Conservation (phyloP, 2,113 vertebrate genomes). For the Brachyhypopomus occidentalis region DNA sequence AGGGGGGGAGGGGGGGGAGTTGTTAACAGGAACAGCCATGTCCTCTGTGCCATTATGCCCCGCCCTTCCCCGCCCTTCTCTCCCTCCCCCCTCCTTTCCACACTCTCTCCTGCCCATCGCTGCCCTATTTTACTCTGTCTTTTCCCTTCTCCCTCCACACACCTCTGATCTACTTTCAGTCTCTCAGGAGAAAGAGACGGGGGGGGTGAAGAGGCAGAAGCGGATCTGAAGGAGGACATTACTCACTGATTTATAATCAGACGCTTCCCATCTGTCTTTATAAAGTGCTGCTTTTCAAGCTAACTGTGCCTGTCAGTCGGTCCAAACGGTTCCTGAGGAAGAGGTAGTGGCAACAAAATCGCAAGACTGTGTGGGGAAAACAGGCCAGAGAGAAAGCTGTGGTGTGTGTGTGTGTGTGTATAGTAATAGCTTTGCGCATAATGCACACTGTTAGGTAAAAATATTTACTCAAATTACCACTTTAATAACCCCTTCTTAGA, state of each 20-base stretch:
- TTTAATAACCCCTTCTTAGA: not conserved
- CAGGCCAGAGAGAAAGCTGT: not conserved
- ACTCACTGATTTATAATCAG: not conserved
- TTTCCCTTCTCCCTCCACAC: constrained; percentile 20
- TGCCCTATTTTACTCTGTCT: constrained; percentile 39
- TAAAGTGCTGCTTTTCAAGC: not conserved
- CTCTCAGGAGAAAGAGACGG: not conserved
- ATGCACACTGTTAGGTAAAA: not conserved
- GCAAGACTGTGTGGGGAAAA: not conserved
- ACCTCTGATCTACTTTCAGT: constrained; percentile 43
- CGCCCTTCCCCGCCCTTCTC: not conserved
- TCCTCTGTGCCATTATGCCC: not conserved
- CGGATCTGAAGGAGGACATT: constrained; percentile 17
- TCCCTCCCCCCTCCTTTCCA: constrained; percentile 26
- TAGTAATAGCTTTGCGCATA: not conserved
- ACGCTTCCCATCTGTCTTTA: not conserved
- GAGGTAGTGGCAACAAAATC: not conserved
- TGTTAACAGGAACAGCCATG: constrained; percentile 10
- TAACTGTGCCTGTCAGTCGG: not conserved
- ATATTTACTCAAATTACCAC: not conserved
- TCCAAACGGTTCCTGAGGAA: not conserved
- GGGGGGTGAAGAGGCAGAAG: constrained; percentile 10
- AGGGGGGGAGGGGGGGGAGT: too few species aligned
- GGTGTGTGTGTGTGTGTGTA: not conserved
- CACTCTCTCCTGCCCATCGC: constrained; percentile 10